Conservation (phyloP, 1,140 invertebrate species). For the Anagrus nilaparvatae region DNA sequence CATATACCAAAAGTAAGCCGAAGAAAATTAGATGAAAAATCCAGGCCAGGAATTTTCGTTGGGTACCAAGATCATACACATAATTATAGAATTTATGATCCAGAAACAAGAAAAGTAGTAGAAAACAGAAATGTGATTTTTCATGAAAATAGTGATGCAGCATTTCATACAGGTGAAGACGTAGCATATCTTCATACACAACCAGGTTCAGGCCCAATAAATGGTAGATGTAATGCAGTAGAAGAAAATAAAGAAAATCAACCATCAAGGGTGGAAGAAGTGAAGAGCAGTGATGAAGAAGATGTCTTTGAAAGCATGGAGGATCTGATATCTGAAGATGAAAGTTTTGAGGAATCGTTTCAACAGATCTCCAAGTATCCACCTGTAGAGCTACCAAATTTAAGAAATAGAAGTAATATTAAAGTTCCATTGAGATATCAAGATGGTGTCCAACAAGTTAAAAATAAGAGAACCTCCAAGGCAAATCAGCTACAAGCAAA, state of each 20-base stretch:
- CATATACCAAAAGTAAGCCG: conserved; percentile 7
- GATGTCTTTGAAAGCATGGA: background rate
- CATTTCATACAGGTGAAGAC: too few relatives aligned
- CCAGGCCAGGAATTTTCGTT: background rate
- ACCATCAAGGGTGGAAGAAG: background rate
- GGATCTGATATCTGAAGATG: too few relatives aligned
- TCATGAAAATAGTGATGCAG: conserved; percentile 1
- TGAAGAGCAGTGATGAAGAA: too few relatives aligned
- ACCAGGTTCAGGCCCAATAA: background rate
- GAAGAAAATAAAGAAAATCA: background rate
- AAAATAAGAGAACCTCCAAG: conserved; percentile 11
- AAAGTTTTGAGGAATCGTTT: background rate
- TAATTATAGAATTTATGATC: background rate
- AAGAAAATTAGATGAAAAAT: conserved; percentile 1
- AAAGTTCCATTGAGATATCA: background rate
- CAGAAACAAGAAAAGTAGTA: background rate
- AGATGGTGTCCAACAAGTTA: conserved; percentile 1
- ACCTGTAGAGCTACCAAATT: background rate
- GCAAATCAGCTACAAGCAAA: conserved; percentile 10
- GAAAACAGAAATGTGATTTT: conserved; percentile 1
- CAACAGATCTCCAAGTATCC: background rate
- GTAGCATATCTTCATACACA: too few relatives aligned
- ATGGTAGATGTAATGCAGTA: too few relatives aligned
- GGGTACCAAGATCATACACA: conserved; percentile 1
- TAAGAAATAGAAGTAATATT: background rate